phyloP scores from a whole-genome alignment of 2,888 invertebrate species.

The Pimpla rufipes region DNA sequence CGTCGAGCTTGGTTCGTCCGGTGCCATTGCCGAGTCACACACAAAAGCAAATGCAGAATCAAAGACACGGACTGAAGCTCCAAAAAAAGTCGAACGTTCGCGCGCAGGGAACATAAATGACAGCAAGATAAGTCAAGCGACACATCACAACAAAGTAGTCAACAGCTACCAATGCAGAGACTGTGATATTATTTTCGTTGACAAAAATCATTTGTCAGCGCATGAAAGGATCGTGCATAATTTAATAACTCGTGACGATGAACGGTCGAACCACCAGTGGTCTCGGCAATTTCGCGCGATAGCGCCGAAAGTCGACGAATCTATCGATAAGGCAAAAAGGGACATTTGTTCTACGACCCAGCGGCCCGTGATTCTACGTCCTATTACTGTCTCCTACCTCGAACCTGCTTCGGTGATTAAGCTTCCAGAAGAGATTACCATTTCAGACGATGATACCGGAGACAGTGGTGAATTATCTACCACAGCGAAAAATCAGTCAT shows the following conservation, averaged over 20 bases:
- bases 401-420: no score
- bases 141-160: not conserved
- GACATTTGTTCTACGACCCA: not conserved
- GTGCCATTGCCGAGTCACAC: not conserved
- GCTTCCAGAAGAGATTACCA: not conserved
- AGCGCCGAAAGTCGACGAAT: not conserved
- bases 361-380: not conserved
- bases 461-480: not conserved
- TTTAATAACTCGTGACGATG: not conserved
- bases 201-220: conserved; percentile 9
- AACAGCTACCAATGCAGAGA: conserved; percentile 15
- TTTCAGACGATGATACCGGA: not conserved
- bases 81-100: not conserved
- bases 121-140: not conserved
- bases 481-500: not conserved
- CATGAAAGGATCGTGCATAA: conserved; percentile 2
- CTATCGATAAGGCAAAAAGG: not conserved
- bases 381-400: not conserved
- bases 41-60: not conserved
- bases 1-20: not conserved
- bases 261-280: not conserved
- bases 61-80: not conserved
- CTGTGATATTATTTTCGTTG: conserved; percentile 16
- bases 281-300: no score
- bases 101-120: not conserved